phyloP scores from a whole-genome alignment of 2,888 invertebrate genomes.

The Nemapogon koenigi region DNA sequence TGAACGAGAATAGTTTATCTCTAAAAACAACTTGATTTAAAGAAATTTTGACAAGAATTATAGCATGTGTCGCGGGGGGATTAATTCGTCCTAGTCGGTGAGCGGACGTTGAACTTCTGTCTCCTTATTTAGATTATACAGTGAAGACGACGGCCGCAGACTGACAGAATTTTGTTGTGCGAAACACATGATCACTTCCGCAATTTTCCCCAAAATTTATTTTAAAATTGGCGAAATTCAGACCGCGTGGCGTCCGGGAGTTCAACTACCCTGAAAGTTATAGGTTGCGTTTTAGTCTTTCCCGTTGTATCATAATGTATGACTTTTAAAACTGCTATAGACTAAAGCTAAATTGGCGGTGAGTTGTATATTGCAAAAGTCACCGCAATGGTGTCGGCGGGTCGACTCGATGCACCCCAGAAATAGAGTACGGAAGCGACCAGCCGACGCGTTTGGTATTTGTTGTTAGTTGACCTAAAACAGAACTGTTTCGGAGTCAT shows the following conservation, averaged over 20 bases:
- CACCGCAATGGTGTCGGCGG: constrained; percentile 43
- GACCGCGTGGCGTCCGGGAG: no score
- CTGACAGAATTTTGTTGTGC: constrained; percentile 30
- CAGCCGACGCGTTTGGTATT: constrained; percentile 64
- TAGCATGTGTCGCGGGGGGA: constrained; percentile 32
- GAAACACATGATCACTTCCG: constrained; percentile 50
- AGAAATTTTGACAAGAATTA: no score
- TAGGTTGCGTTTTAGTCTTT: neutral
- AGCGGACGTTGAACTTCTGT: constrained; percentile 58
- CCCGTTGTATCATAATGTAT: neutral
- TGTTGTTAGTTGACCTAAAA: constrained; percentile 65
- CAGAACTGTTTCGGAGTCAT: constrained; percentile 25
- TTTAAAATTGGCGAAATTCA: no score
- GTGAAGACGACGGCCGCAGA: constrained; percentile 53
- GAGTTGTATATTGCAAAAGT: constrained; percentile 4
- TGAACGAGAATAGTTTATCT: no score
- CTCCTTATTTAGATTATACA: constrained; percentile 64
- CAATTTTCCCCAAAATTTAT: constrained; percentile 27
- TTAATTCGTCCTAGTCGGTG: constrained; percentile 36
- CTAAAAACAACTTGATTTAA: no score
- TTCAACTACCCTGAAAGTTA: neutral
- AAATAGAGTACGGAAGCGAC: constrained; percentile 62
- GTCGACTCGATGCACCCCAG: constrained; percentile 48
- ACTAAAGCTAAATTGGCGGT: constrained; percentile 1
- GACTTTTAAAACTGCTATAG: neutral